Evolutionary conservation across 64 coral and sea anemone genomes (phyloP), one percentile per base, ranked within the genome.

Genomic region (Actinia tenebrosa): DNA sequence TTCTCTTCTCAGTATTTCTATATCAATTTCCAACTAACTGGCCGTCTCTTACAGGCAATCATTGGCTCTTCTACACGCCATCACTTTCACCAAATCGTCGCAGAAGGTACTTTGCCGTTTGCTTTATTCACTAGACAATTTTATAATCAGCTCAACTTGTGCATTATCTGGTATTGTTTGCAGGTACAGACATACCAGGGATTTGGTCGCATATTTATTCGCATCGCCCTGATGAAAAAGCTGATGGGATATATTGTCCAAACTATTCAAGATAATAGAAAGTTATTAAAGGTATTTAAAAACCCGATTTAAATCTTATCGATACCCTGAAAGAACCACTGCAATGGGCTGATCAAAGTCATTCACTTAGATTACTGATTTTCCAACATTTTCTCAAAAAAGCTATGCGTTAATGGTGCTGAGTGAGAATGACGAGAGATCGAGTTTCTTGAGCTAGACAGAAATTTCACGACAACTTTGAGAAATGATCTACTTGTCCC

Each of bases 141-240:
- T 2, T 58, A n/a, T n/a, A n/a, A 58, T 10, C 47, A 0, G 7
- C 15, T 18, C 11, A 44, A 16, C 30, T 37, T 37, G 30, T 37
- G 30, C 30, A 37, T 37, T 37, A 0, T 37, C 30, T 37, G 30
- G 30, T 37, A 37, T 37, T 81, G 0, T 18, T 53, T 7, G 8
- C 17, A 81, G 79, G 58, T 96, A 7, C 30, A 47, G 10, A 88
- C 91, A 5, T 60, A 77, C 45, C 91, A 93, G 43, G 85, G 86
- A 10, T 92, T 86, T 82, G 94, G 94, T 47, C 87, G 94, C 56
- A 83, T 93, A 46, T 96, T 96, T 18, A 90, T 96, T 47, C 94
- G 94, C 46, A 83, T 96, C 79, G 91, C 91, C 45, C 59, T 96
- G 78, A 87, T 59, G 84, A 96, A 96, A 66, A 93, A 82, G 68